phyloP scores from a whole-genome alignment of 2,113 vertebrate genomes.

The Suncus etruscus region DNA sequence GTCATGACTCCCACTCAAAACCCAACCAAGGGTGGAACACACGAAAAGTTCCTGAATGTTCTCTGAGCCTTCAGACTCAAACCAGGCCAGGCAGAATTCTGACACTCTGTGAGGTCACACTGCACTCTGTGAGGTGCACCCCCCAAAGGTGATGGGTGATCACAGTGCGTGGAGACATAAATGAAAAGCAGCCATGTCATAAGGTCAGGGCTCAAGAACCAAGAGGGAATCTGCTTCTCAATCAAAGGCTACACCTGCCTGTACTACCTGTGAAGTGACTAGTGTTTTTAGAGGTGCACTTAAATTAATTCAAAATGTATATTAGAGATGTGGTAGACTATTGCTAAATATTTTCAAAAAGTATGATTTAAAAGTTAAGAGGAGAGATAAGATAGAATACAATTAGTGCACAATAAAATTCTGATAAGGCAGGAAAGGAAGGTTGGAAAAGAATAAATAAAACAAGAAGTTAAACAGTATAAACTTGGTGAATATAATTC shows the following conservation, averaged over 20 bases:
- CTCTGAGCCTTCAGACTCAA: neutral
- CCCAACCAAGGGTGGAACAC: neutral
- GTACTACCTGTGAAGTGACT: neutral
- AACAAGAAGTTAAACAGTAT: neutral
- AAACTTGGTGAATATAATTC: neutral
- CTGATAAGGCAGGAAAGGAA: neutral
- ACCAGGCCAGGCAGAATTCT: too few species aligned
- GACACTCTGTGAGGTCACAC: too few species aligned
- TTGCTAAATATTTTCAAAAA: neutral
- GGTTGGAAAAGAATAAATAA: neutral
- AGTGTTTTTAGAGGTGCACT: neutral
- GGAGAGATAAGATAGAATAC: neutral
- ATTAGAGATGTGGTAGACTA: neutral
- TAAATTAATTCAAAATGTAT: conserved; percentile 11
- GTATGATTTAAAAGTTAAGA: neutral
- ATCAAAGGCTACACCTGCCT: neutral
- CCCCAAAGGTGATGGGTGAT: too few species aligned
- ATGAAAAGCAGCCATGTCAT: too few species aligned
- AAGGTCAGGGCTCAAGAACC: too few species aligned
- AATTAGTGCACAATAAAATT: neutral
- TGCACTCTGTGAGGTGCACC: too few species aligned
- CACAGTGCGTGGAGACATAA: too few species aligned
- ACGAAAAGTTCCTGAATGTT: neutral
- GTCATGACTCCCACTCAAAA: neutral
- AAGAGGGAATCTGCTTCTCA: too few species aligned